Percentiles rank a stretch among this genome's conserved stretches.
Evolutionary conservation across 2,113 vertebrate genomes (phyloP).

Genomic region (Chaenocephalus aceratus): DNA sequence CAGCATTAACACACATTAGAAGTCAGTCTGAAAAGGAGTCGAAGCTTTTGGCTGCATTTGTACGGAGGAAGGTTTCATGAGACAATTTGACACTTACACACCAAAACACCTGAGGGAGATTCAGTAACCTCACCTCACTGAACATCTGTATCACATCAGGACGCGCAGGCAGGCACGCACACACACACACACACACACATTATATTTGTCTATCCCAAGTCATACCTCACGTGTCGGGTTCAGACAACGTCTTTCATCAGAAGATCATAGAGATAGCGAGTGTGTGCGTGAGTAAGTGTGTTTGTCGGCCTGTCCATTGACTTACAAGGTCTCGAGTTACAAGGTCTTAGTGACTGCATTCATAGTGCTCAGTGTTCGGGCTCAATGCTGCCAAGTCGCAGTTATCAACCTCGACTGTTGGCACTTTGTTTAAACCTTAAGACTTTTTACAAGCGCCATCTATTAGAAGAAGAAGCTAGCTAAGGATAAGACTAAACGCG

Average conservation of each 20-base stretch:
- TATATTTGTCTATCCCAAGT: constrained; percentile 53
- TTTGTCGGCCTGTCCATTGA: constrained; percentile 9
- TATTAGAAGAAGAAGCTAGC: too few relatives aligned
- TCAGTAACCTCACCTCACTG: neutral
- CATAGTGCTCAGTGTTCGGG: neutral
- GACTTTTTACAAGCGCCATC: too few relatives aligned
- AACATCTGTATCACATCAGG: constrained; percentile 58
- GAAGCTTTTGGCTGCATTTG: too few relatives aligned
- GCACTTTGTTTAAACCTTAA: neutral
- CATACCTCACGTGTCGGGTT: constrained; percentile 40
- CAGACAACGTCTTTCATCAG: constrained; percentile 61
- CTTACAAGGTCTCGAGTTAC: constrained; percentile 6
- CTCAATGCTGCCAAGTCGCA: neutral
- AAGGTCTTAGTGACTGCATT: neutral
- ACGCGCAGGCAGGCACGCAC: too few relatives aligned
- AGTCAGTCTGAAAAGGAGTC: too few relatives aligned
- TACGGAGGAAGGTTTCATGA: too few relatives aligned
- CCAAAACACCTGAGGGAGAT: constrained; percentile 10
- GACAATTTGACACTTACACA: neutral
- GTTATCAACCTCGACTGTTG: neutral
- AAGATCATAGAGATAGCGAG: neutral
- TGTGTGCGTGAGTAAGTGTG: constrained; percentile 1
- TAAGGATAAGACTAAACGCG: too few relatives aligned
- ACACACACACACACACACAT: neutral
- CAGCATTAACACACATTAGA: too few relatives aligned